Percentiles rank a stretch among this genome's conserved stretches.
These are phyloP conservation scores for Schizaphis graminum DNA, from an alignment of 2,888 invertebrate genomes.

Conservation along the genomic window DNA sequence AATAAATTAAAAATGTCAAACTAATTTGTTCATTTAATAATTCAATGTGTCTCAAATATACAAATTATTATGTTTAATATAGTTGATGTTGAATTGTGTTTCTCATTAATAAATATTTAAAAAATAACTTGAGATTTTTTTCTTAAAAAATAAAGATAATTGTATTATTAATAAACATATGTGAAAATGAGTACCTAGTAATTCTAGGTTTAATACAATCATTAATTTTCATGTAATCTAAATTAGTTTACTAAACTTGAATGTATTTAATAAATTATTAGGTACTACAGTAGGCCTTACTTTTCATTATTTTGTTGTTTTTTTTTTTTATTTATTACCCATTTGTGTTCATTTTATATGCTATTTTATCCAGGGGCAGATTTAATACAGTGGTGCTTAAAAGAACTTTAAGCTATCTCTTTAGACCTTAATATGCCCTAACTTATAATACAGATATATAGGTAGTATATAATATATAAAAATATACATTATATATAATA, in stretches of 20 bases:
- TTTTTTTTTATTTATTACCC: constrained; percentile 38
- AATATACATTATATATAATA: background rate
- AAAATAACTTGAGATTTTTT: background rate
- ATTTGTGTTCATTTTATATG: constrained; percentile 62
- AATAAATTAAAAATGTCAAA: background rate
- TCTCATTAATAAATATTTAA: background rate
- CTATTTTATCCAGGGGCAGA: background rate
- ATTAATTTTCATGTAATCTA: background rate
- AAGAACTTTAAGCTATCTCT: background rate
- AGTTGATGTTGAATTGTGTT: background rate
- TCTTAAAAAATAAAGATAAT: background rate
- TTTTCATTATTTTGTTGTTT: background rate
- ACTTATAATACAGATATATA: background rate
- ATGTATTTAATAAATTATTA: constrained; percentile 42
- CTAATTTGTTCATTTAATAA: background rate
- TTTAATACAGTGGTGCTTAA: background rate
- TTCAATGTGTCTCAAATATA: background rate
- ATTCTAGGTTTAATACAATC: background rate
- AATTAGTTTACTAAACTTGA: background rate
- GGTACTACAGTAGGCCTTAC: background rate
- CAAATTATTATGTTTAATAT: background rate
- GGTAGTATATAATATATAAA: background rate
- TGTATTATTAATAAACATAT: background rate
- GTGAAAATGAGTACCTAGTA: background rate
- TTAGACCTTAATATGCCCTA: background rate